Conservation (phyloP, 2,113 vertebrate genomes). For the Jaculus jaculus region DNA sequence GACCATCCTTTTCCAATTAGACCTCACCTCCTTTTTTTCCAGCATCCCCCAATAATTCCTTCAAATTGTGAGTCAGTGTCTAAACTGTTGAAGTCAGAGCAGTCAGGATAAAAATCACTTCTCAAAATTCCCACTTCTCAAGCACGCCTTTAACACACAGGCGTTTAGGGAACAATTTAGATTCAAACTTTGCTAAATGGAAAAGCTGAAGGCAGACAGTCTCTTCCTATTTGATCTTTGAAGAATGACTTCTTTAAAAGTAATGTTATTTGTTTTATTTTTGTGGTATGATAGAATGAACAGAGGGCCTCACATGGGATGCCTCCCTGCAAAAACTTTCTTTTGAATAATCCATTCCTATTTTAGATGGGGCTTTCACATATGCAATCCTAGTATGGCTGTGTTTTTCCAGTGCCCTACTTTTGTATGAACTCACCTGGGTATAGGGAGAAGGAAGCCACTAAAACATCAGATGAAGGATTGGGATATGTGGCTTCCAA, state of each 20-base stretch:
- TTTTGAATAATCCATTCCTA: background rate
- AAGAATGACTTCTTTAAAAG: background rate
- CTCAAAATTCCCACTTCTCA: no score
- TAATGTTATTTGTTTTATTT: background rate
- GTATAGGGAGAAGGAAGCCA: background rate
- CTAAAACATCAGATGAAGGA: slow-evolving; percentile 26
- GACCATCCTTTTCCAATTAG: background rate
- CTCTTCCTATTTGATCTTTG: background rate
- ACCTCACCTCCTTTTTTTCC: background rate
- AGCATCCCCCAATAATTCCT: background rate
- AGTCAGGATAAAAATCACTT: background rate
- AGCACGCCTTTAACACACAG: background rate
- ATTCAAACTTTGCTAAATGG: background rate
- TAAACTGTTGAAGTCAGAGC: background rate
- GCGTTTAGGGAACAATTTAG: background rate
- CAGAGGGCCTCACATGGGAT: background rate
- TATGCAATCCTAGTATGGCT: background rate
- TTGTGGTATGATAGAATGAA: background rate
- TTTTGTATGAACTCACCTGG: background rate
- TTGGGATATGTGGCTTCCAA: slow-evolving; percentile 36
- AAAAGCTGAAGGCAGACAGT: background rate
- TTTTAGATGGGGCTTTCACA: background rate
- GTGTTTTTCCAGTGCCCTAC: background rate
- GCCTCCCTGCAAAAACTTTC: no score
- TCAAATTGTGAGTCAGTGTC: background rate